Evolutionary conservation across 2,888 invertebrate species (phyloP).

Genomic region (Tholera decimalis): DNA sequence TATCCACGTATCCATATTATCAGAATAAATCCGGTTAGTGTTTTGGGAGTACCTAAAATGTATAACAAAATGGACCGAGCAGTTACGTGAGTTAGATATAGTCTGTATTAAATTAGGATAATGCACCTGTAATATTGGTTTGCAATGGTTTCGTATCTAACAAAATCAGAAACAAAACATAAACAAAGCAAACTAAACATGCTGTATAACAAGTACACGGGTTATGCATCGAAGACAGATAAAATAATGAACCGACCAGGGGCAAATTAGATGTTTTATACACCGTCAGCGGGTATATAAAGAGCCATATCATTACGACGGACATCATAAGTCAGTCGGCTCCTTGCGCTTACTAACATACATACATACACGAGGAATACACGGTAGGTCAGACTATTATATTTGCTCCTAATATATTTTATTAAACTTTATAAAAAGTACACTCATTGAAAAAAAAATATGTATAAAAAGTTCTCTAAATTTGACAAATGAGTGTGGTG

Average conservation of each 20-base stretch:
- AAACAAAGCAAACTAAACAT: constrained; percentile 42
- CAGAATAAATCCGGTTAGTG: no score
- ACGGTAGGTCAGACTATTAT: constrained; percentile 71
- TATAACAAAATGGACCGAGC: no score
- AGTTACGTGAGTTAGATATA: no score
- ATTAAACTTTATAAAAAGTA: background rate
- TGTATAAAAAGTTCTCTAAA: background rate
- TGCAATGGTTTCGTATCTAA: no score
- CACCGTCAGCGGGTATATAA: constrained; percentile 79
- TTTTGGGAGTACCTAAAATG: no score
- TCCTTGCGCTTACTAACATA: constrained; percentile 69
- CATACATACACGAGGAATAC: constrained; percentile 58
- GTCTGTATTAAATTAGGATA: no score
- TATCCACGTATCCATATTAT: no score
- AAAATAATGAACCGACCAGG: constrained; percentile 79
- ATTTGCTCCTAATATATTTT: constrained; percentile 1
- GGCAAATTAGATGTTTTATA: constrained; percentile 84
- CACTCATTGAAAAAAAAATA: background rate
- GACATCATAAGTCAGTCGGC: constrained; percentile 79
- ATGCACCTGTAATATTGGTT: no score
- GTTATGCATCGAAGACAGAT: constrained; percentile 78
- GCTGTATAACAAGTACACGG: constrained; percentile 65
- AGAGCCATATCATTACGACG: constrained; percentile 73
- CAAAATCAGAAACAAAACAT: background rate
- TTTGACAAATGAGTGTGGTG: background rate